Conservation (phyloP, 2,888 invertebrate genomes). For the Euclidia mi region DNA sequence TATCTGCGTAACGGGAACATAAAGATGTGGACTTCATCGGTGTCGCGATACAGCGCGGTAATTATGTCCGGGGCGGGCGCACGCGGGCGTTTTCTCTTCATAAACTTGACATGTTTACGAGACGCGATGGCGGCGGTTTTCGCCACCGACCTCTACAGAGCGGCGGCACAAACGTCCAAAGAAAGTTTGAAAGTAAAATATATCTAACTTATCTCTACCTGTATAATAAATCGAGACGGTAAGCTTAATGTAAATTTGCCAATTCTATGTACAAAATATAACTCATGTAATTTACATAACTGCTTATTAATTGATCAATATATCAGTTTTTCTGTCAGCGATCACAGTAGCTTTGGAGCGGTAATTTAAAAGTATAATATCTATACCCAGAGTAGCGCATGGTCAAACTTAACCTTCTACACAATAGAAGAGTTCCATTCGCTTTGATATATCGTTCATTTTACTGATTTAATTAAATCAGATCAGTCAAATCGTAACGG, state of each 20-base stretch:
- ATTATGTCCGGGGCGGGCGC: slow-evolving; percentile 64
- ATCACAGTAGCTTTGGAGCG: slow-evolving; percentile 3
- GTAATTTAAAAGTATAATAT: not conserved
- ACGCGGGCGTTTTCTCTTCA: slow-evolving; percentile 68
- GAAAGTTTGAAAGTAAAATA: not conserved
- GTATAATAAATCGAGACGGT: not conserved
- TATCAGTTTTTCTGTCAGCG: slow-evolving; percentile 8
- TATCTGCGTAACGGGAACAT: slow-evolving; percentile 75
- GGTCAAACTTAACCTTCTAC: too few species aligned
- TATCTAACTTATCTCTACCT: slow-evolving; percentile 2
- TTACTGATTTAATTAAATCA: too few species aligned
- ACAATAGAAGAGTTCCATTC: too few species aligned
- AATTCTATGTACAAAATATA: slow-evolving; percentile 2
- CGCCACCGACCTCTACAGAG: slow-evolving; percentile 35
- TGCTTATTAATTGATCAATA: slow-evolving; percentile 7
- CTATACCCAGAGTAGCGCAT: not conserved
- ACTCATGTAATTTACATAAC: slow-evolving; percentile 13
- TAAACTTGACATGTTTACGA: slow-evolving; percentile 67
- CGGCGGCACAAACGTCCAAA: slow-evolving; percentile 5
- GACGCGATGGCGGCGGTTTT: slow-evolving; percentile 43
- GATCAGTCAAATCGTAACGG: too few species aligned
- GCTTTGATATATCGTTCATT: too few species aligned
- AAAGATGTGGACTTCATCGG: slow-evolving; percentile 81
- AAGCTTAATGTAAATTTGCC: slow-evolving; percentile 1
- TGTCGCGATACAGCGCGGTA: slow-evolving; percentile 71